Percentiles rank a stretch among this genome's conserved stretches.
These are phyloP conservation scores for Karalla daura DNA, from an alignment of 2,797 vertebrate species.

Conservation along the genomic window DNA sequence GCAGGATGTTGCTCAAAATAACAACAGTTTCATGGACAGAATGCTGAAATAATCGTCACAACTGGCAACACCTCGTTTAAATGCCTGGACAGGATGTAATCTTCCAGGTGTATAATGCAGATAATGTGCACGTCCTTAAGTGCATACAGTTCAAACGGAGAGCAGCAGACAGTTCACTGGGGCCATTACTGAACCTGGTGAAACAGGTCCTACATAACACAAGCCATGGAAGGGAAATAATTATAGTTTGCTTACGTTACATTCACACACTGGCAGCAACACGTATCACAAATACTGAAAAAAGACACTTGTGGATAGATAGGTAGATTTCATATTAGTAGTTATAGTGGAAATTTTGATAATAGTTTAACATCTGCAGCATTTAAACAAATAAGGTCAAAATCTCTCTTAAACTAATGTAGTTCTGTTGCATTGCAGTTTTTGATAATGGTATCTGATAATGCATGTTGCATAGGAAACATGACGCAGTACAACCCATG, in stretches of 20 bases:
- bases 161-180: conserved; percentile 19
- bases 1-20: conserved; percentile 49
- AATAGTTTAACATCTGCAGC: no score
- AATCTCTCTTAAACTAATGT: no score
- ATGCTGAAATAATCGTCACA: neutral
- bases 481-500: neutral
- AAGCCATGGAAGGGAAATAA: neutral
- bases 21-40: neutral
- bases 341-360: no score
- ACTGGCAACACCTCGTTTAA: neutral
- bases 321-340: no score
- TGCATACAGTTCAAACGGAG: neutral
- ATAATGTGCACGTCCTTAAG: neutral
- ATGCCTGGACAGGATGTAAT: neutral
- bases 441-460: neutral
- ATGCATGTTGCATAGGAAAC: neutral
- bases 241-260: neutral
- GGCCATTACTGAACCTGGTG: conserved; percentile 35
- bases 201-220: conserved; percentile 21
- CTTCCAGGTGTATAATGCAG: neutral
- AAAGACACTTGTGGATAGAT: neutral
- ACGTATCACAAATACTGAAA: neutral
- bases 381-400: no score
- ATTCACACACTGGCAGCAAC: neutral
- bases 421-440: conserved; percentile 8